Evolutionary conservation across 1,140 invertebrate genomes (phyloP).

Genomic region (Macrobrachium rosenbergii): DNA sequence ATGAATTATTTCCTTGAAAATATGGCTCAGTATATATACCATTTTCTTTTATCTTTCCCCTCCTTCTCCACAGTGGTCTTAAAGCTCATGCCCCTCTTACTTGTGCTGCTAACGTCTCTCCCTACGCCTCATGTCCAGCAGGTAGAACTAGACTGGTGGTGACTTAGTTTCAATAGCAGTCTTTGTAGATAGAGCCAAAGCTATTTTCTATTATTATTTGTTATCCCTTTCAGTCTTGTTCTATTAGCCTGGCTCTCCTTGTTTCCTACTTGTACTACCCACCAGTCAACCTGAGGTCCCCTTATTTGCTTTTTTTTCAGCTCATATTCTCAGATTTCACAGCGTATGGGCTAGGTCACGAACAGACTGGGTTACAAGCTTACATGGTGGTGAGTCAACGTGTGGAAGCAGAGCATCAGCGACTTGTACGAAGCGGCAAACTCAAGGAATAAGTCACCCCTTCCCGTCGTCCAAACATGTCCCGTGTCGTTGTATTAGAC

Average conservation of each 20-base stretch:
- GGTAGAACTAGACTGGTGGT: slow-evolving; percentile 33
- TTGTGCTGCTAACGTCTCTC: slow-evolving; percentile 33
- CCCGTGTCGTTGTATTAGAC: slow-evolving; percentile 51
- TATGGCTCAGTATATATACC: slow-evolving; percentile 30
- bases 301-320: slow-evolving; percentile 63
- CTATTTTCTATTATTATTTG: slow-evolving; percentile 8
- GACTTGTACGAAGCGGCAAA: slow-evolving; percentile 59
- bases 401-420: slow-evolving; percentile 58
- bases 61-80: slow-evolving; percentile 10
- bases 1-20: slow-evolving; percentile 8
- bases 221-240: slow-evolving; percentile 20
- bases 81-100: not conserved
- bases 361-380: slow-evolving; percentile 57
- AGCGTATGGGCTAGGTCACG: slow-evolving; percentile 59
- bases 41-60: slow-evolving; percentile 29
- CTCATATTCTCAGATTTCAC: slow-evolving; percentile 63
- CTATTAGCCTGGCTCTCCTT: slow-evolving; percentile 42
- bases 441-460: slow-evolving; percentile 63
- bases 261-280: slow-evolving; percentile 27
- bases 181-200: not conserved
- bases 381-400: slow-evolving; percentile 63
- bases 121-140: slow-evolving; percentile 32
- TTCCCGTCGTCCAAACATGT: slow-evolving; percentile 41
- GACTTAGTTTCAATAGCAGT: not conserved
- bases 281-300: slow-evolving; percentile 53